Percentiles rank a stretch among this genome's conserved stretches.
These are phyloP conservation scores for Hecatera dysodea DNA, from an alignment of 2,888 invertebrate genomes.

Conservation along the genomic window DNA sequence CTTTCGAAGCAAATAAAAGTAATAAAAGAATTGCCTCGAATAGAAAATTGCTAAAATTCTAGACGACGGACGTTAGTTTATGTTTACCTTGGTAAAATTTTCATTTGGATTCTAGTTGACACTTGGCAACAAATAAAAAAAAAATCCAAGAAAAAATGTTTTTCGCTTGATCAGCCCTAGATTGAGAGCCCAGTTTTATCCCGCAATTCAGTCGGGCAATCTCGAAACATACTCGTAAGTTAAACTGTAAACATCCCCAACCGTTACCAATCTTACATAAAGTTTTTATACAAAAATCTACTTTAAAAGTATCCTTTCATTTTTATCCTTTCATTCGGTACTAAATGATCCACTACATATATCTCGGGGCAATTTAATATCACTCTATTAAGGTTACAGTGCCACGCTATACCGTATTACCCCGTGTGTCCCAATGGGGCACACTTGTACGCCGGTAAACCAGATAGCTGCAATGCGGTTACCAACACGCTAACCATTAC, in stretches of 20 bases:
- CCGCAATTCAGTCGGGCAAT: neutral
- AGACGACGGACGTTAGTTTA: neutral
- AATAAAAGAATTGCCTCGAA: neutral
- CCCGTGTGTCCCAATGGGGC: constrained; percentile 61
- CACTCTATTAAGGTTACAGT: constrained; percentile 52
- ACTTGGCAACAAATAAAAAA: neutral
- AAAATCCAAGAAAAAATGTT: neutral
- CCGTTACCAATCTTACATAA: neutral
- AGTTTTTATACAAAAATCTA: constrained; percentile 2
- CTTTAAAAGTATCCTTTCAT: constrained; percentile 22
- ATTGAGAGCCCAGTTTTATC: neutral
- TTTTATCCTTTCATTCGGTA: neutral
- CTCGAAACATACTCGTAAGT: neutral
- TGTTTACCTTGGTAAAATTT: neutral
- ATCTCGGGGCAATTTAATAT: constrained; percentile 49
- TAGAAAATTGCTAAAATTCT: constrained; percentile 6
- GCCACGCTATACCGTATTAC: constrained; percentile 47
- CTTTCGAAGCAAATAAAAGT: constrained; percentile 32
- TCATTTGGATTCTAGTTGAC: neutral
- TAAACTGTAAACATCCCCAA: neutral
- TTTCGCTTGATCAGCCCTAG: neutral
- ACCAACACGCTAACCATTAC: constrained; percentile 53
- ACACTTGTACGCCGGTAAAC: constrained; percentile 28
- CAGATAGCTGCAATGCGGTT: constrained; percentile 68
- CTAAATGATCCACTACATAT: constrained; percentile 30